Evolutionary conservation across 2,113 vertebrate genomes (phyloP).

Genomic region (Rafetus swinhoei): DNA sequence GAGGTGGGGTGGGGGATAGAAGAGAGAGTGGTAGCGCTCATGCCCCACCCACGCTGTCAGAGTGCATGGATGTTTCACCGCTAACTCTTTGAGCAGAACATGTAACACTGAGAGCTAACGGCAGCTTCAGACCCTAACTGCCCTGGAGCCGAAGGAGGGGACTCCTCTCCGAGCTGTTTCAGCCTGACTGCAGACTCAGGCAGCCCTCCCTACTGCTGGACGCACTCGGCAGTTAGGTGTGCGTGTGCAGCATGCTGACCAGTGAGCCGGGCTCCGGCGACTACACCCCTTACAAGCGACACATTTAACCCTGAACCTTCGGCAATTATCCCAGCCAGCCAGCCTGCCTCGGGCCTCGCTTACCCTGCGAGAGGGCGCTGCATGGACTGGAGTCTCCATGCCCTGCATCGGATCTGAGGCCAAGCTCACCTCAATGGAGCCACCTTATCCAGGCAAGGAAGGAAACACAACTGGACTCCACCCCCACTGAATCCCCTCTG

Average conservation of each 20-base stretch:
- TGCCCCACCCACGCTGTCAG: not conserved
- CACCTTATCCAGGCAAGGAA: not conserved
- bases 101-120: not conserved
- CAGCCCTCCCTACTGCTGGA: not conserved
- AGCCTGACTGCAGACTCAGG: not conserved
- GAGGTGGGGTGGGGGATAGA: not conserved
- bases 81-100: not conserved
- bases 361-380: fast-evolving
- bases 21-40: not conserved
- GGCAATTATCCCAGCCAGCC: fast-evolving
- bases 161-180: fast-evolving
- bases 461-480: not conserved
- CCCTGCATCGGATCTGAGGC: not conserved
- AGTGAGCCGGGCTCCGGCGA: fast-evolving
- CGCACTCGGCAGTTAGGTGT: not conserved
- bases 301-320: not conserved
- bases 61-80: not conserved
- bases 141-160: fast-evolving
- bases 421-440: not conserved
- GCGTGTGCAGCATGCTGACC: not conserved
- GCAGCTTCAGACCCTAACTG: fast-evolving
- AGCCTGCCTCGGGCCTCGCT: not conserved
- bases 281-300: not conserved
- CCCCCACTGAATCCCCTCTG: not conserved
- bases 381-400: not conserved